Conservation (phyloP, 1,140 invertebrate genomes). For the Halyomorpha halys region DNA sequence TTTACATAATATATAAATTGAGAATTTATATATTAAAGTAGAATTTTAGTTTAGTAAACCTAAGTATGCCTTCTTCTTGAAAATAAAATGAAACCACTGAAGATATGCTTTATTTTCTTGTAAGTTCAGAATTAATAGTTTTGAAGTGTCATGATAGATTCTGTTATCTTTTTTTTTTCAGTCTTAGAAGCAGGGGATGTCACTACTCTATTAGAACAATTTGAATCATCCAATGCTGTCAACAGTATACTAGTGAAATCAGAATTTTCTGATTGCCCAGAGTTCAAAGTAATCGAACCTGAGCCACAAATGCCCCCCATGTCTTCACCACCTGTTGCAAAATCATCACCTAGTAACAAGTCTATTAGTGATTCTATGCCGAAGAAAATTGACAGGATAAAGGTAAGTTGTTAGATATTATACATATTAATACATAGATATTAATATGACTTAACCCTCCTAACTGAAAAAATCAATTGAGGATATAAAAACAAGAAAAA, state of each 20-base stretch:
- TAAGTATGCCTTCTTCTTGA: too few relatives aligned
- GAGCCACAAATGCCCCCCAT: neutral
- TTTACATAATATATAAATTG: too few relatives aligned
- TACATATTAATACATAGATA: constrained; percentile 13
- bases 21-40: too few relatives aligned
- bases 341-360: constrained; percentile 30
- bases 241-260: neutral
- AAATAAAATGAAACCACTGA: too few relatives aligned
- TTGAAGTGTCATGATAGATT: too few relatives aligned
- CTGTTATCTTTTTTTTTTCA: constrained; percentile 10
- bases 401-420: constrained; percentile 33
- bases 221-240: constrained; percentile 40
- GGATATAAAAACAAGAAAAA: too few relatives aligned
- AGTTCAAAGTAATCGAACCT: neutral
- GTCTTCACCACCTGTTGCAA: neutral
- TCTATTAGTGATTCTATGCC: constrained; percentile 37
- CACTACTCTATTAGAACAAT: constrained; percentile 44
- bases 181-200: constrained; percentile 38
- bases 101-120: too few relatives aligned
- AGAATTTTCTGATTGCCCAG: neutral
- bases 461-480: too few relatives aligned
- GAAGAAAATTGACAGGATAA: constrained; percentile 42
- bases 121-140: too few relatives aligned
- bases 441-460: too few relatives aligned
- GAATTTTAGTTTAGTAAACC: too few relatives aligned